phyloP scores from a whole-genome alignment of 2,113 vertebrate genomes.

The Indri indri region DNA sequence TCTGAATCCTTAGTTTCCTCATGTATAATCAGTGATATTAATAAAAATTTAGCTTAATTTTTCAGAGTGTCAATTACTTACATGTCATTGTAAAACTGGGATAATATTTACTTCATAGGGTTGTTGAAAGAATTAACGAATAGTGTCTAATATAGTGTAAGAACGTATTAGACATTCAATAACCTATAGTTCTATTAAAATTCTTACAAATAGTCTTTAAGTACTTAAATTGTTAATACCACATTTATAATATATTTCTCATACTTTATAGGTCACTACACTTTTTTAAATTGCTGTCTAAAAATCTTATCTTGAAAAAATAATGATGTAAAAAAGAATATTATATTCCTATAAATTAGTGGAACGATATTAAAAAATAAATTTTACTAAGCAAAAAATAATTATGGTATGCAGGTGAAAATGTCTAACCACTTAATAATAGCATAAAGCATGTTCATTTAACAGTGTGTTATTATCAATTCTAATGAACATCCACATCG shows the following conservation, averaged over 20 bases:
- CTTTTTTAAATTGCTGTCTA: not conserved
- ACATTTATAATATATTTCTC: not conserved
- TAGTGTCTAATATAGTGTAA: not conserved
- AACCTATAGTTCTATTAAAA: constrained; percentile 1
- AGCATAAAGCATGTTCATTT: not conserved
- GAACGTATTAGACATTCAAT: not conserved
- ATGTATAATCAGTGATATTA: not conserved
- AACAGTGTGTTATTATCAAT: not conserved
- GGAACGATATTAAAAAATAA: not conserved
- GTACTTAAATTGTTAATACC: not conserved
- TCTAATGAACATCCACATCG: not conserved
- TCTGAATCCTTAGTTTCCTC: not conserved
- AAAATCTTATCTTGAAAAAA: constrained; percentile 15
- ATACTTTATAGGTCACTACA: not conserved
- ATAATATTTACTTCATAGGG: not conserved
- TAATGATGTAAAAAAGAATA: not conserved
- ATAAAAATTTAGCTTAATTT: not conserved
- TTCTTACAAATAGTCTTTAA: constrained; percentile 6
- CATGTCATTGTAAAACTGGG: not conserved
- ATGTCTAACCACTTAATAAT: not conserved
- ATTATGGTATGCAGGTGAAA: not conserved
- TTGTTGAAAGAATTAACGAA: constrained; percentile 42
- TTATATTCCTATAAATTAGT: not conserved
- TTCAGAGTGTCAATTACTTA: not conserved
- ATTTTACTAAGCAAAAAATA: constrained; percentile 16